phyloP scores from a whole-genome alignment of 2,888 invertebrate genomes.

The Elysia crispata region DNA sequence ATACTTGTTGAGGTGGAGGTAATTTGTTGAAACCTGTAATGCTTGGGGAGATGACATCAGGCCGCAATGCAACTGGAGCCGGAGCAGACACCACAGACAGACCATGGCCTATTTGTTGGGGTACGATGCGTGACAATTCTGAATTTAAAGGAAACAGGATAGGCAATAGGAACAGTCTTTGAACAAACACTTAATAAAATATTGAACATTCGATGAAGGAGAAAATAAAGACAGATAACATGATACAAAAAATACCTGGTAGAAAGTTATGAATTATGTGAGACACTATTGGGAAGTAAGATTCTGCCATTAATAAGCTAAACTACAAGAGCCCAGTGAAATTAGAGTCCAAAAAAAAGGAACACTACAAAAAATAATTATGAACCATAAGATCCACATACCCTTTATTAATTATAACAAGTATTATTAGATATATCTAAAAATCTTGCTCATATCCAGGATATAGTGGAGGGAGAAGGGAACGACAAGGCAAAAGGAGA shows the following conservation, averaged over 20 bases:
- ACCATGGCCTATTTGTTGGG: slow-evolving; percentile 64
- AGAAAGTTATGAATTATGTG: too few species aligned
- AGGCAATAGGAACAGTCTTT: too few species aligned
- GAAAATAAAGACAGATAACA: background rate
- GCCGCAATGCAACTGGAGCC: slow-evolving; percentile 74
- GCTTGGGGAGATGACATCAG: slow-evolving; percentile 59
- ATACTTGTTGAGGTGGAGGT: slow-evolving; percentile 45
- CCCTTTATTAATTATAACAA: background rate
- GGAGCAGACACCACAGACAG: slow-evolving; percentile 76
- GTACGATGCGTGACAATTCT: slow-evolving; percentile 59
- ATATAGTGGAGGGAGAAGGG: background rate
- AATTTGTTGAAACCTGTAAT: slow-evolving; percentile 41
- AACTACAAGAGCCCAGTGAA: too few species aligned
- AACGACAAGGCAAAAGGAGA: background rate
- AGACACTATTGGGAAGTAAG: too few species aligned
- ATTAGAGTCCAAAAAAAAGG: too few species aligned
- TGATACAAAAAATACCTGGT: background rate
- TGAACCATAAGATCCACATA: background rate
- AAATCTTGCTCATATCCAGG: too few species aligned
- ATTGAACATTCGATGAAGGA: too few species aligned
- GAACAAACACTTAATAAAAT: too few species aligned
- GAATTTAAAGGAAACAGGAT: too few species aligned
- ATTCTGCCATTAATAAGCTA: too few species aligned
- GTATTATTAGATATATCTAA: too few species aligned
- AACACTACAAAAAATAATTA: background rate